Percentiles rank a stretch among this genome's conserved stretches.
Evolutionary conservation across 2,113 vertebrate species (phyloP).

Genomic region (Collichthys lucidus): DNA sequence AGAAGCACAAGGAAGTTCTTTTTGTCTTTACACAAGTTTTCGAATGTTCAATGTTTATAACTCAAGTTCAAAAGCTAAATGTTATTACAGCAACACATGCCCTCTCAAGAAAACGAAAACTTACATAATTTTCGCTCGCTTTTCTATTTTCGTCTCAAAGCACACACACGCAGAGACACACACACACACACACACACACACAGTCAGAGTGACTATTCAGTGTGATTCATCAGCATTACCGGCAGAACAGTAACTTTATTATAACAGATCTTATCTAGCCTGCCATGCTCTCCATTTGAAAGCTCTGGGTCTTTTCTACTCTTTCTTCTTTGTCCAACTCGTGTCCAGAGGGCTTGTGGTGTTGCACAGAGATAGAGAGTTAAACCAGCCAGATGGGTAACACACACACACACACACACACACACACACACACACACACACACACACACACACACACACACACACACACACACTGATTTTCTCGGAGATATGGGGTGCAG

Average conservation of each 20-base stretch:
- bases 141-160: slow-evolving; percentile 7
- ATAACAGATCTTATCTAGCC: slow-evolving; percentile 73
- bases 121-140: neutral
- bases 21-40: neutral
- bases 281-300: slow-evolving; percentile 64
- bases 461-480: no score
- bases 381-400: slow-evolving; percentile 64
- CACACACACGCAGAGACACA: slow-evolving; percentile 29
- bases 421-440: no score
- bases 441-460: no score
- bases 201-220: slow-evolving; percentile 48
- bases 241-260: slow-evolving; percentile 76
- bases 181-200: slow-evolving; percentile 18
- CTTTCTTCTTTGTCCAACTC: slow-evolving; percentile 71
- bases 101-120: slow-evolving; percentile 9
- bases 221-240: slow-evolving; percentile 75
- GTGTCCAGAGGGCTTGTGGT: slow-evolving; percentile 66
- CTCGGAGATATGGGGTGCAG: slow-evolving; percentile 48
- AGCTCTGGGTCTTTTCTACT: slow-evolving; percentile 48
- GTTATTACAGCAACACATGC: neutral
- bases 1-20: neutral
- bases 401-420: slow-evolving; percentile 12
- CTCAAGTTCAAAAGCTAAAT: neutral
- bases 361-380: slow-evolving; percentile 55
- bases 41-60: neutral